A percentile compares a stretch with the other conserved stretches of the same genome.
phyloP scores from a whole-genome alignment of 2,888 invertebrate genomes.

The Eugnorisma glareosa region DNA sequence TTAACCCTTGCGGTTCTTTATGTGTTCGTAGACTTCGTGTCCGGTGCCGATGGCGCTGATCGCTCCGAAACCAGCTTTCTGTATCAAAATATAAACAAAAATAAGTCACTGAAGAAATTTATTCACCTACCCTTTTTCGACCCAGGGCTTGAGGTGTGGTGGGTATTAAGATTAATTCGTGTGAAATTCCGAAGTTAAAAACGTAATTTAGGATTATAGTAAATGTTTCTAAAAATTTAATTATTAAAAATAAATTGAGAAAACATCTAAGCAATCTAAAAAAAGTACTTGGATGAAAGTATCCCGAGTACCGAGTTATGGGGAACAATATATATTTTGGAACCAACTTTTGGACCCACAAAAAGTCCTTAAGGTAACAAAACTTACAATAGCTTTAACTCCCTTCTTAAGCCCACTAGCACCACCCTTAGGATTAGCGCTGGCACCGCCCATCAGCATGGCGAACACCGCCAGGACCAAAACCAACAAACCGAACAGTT shows the following conservation, averaged over 20 bases:
- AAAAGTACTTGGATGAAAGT: too few relatives aligned
- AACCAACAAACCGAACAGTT: constrained; percentile 62
- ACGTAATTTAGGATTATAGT: neutral
- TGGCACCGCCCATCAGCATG: constrained; percentile 60
- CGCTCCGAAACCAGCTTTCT: constrained; percentile 68
- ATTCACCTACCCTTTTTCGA: neutral
- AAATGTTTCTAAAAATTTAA: neutral
- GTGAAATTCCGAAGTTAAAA: neutral
- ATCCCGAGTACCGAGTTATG: neutral
- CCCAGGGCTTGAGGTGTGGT: neutral
- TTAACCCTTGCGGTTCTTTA: constrained; percentile 62
- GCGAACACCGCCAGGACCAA: constrained; percentile 66
- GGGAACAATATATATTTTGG: neutral
- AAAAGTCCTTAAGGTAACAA: neutral
- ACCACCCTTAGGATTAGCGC: constrained; percentile 63
- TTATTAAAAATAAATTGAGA: neutral
- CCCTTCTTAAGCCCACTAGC: constrained; percentile 59
- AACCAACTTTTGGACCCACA: accelerated
- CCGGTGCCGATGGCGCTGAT: constrained; percentile 67
- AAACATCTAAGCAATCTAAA: too few relatives aligned
- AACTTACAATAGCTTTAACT: constrained; percentile 65
- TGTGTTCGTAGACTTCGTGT: constrained; percentile 65
- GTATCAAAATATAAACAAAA: constrained; percentile 46
- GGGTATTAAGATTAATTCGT: neutral
- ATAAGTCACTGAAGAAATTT: neutral